Base-by-base conservation (phyloP, 2,113 vertebrate genomes). In the Lamprotornis superbus region DNA sequence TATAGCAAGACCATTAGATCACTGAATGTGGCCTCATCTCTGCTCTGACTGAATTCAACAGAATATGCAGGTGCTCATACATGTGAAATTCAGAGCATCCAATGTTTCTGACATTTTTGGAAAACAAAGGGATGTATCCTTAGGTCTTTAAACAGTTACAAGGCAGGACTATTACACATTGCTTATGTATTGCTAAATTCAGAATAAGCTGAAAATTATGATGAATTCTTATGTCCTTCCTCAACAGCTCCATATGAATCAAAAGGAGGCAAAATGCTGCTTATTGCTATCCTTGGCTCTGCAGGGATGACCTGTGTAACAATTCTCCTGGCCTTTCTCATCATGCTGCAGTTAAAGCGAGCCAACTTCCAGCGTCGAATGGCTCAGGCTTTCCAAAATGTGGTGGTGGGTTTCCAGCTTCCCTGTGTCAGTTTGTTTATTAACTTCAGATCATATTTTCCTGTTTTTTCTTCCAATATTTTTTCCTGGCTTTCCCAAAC, bases 271-370 rank as follows among this genome's bases (percentile, higher is more conserved):
- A 98, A 98, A 95, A 98, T 99, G 98, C 96, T 99, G 80, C 98
- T 99, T n/a, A 98, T 98, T 84, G 99, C 98, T 40, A 99, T 99
- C 63, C 98, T 99, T 42, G 98, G 99, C n/a, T 99, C 99, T 1
- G 98, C 98, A 65, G 99, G 98, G 23, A 99, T 99, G 98, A 99
- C 99, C 28, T 99, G 99, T 87, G 94, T 99, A 76, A 99, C 99
- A 2, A 98, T 99, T 89, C 97, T 99, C 20, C 86, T 99, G 81
- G 98, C 98, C 80, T 99, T 99, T 96, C 98, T 98, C 84, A 99
- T 99, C 75, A 98, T 99, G 97, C 87, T 99, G 79, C 98, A 99
- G 77, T 60, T 99, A 90, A 99, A 98, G 96, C 93, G 98, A 90
- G 98, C 98, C 68, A 98, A 98, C 30, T 97, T 99, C 84, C 99